phyloP scores from a whole-genome alignment of 2,797 vertebrate genomes.

The Gephyroberyx darwinii region DNA sequence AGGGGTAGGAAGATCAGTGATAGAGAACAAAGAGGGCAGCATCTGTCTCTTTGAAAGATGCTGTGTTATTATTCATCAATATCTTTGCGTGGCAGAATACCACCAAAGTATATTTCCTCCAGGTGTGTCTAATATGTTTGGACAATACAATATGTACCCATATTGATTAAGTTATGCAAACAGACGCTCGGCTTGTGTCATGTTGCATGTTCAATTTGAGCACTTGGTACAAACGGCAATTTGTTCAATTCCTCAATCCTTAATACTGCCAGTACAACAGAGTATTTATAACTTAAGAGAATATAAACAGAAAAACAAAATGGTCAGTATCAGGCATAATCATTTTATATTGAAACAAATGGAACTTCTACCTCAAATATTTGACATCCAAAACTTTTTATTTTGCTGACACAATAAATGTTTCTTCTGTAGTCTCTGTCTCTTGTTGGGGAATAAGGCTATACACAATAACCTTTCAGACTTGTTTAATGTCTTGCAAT shows the following conservation, averaged over 20 bases:
- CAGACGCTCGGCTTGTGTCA: conserved; percentile 32
- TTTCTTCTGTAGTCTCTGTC: conserved; percentile 15
- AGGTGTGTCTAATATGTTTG: conserved; percentile 54
- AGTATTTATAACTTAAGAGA: conserved; percentile 1
- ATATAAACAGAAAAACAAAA: too few relatives aligned
- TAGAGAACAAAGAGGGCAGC: conserved; percentile 68
- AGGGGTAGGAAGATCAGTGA: conserved; percentile 53
- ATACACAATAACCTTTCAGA: conserved; percentile 46
- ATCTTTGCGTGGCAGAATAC: conserved; percentile 47
- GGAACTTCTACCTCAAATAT: conserved; percentile 17
- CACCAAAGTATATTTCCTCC: conserved; percentile 42
- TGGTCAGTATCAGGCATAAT: too few relatives aligned
- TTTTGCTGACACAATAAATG: not conserved
- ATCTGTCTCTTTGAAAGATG: conserved; percentile 66
- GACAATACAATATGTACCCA: conserved; percentile 22
- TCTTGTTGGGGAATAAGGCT: conserved; percentile 26
- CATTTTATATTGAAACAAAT: not conserved
- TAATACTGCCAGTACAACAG: conserved; percentile 1
- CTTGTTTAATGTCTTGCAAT: conserved; percentile 47
- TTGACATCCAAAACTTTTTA: not conserved
- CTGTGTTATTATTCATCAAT: conserved; percentile 55
- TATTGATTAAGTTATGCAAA: conserved; percentile 28
- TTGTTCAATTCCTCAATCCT: conserved; percentile 5
- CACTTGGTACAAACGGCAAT: conserved; percentile 31
- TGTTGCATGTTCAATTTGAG: conserved; percentile 35